Conservation (phyloP, 1,140 invertebrate genomes). For the Acromyrmex charruanus region DNA sequence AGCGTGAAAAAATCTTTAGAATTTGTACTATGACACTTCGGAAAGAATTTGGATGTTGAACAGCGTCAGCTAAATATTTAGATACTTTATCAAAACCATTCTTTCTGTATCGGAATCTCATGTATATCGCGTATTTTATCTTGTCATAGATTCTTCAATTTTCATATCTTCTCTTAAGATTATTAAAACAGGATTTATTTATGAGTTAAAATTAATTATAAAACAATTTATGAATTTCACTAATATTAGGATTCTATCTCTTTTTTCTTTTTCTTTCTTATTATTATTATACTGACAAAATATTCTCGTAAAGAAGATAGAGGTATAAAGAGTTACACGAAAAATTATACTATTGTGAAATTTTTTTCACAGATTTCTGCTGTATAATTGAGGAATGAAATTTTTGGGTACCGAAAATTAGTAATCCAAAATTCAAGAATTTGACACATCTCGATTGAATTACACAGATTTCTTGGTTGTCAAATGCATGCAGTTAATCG, state of each 20-base stretch:
- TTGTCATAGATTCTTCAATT: not conserved
- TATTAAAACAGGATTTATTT: not conserved
- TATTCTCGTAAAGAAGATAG: not conserved
- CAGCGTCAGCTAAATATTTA: no score
- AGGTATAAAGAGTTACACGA: no score
- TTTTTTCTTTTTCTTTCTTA: not conserved
- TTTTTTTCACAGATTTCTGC: not conserved
- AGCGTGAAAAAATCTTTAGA: no score
- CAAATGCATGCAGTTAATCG: slow-evolving; percentile 73
- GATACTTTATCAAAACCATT: no score
- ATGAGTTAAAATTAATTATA: not conserved
- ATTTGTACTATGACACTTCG: no score
- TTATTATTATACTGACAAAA: not conserved
- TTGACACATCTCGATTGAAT: not conserved
- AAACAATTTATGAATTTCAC: not conserved
- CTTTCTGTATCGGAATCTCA: not conserved
- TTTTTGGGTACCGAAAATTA: not conserved
- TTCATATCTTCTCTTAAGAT: not conserved
- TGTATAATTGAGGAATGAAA: not conserved
- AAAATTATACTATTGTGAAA: not conserved
- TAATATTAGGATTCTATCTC: not conserved
- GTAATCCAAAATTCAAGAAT: not conserved
- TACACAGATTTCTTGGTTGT: slow-evolving; percentile 67
- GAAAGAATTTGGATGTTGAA: no score
- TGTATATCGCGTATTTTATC: not conserved